A percentile compares a stretch with the other conserved stretches of the same genome.
phyloP scores from a whole-genome alignment of 2,797 vertebrate genomes.

The Balearica regulorum region DNA sequence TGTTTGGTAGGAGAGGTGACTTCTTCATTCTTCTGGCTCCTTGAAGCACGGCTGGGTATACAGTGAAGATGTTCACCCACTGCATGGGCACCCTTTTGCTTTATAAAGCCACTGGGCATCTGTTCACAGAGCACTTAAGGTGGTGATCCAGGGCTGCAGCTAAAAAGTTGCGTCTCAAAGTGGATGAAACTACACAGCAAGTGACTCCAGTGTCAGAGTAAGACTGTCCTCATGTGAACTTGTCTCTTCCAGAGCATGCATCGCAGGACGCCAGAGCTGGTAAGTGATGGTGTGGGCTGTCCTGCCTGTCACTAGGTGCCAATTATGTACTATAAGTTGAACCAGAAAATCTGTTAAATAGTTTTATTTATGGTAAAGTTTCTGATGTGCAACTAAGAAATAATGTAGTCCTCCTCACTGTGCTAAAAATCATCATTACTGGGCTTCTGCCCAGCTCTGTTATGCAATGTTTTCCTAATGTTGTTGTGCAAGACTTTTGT shows the following conservation, averaged over 20 bases:
- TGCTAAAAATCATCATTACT: not conserved
- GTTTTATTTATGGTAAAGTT: not conserved
- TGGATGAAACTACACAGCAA: not conserved
- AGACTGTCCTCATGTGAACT: not conserved
- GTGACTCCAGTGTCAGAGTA: not conserved
- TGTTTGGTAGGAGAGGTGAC: not conserved
- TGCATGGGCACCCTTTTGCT: not conserved
- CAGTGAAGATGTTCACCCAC: not conserved
- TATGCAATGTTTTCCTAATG: not conserved
- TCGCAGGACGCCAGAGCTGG: accelerated
- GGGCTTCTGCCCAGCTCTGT: not conserved
- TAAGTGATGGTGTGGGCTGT: not conserved
- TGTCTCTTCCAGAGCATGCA: not conserved
- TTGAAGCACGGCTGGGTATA: not conserved
- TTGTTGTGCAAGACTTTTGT: not conserved
- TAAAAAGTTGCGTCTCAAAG: not conserved
- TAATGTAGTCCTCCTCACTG: not conserved
- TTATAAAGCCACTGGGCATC: not conserved
- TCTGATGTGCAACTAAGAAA: not conserved
- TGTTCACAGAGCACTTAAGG: not conserved
- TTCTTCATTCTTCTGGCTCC: not conserved
- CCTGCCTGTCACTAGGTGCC: not conserved
- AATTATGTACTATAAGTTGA: not conserved
- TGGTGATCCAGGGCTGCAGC: not conserved
- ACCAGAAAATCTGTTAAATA: not conserved